Conservation (phyloP, 2,113 vertebrate genomes). For the Mungos mungo region DNA sequence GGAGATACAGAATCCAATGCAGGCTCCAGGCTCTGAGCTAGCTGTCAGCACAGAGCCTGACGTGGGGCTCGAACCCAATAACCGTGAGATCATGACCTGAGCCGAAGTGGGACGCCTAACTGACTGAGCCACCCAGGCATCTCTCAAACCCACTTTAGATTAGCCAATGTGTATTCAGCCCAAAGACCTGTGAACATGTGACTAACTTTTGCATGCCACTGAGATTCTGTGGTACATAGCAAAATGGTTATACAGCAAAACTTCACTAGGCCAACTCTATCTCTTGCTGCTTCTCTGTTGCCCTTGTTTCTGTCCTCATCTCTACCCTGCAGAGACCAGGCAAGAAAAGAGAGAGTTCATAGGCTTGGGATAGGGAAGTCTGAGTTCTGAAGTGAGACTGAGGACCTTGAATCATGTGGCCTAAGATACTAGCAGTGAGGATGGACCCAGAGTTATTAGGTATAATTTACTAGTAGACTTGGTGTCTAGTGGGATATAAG, state of each 20-base stretch:
- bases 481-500: background rate
- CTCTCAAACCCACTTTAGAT: background rate
- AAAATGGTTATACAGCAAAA: background rate
- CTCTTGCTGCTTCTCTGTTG: background rate
- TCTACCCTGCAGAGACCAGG: background rate
- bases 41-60: too few species aligned
- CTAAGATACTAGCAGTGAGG: background rate
- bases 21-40: too few species aligned
- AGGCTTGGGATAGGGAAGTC: background rate
- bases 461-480: background rate
- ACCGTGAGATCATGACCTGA: too few species aligned
- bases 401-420: background rate
- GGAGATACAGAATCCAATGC: too few species aligned
- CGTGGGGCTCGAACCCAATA: too few species aligned
- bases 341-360: background rate
- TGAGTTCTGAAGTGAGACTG: background rate
- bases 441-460: background rate
- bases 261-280: background rate
- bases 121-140: too few species aligned
- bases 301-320: background rate
- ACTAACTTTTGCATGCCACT: background rate
- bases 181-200: background rate
- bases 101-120: too few species aligned
- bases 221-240: background rate
- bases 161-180: background rate